These are phyloP conservation scores for Noctilio leporinus DNA, from an alignment of 2,113 vertebrate genomes.

Conservation along the genomic window DNA sequence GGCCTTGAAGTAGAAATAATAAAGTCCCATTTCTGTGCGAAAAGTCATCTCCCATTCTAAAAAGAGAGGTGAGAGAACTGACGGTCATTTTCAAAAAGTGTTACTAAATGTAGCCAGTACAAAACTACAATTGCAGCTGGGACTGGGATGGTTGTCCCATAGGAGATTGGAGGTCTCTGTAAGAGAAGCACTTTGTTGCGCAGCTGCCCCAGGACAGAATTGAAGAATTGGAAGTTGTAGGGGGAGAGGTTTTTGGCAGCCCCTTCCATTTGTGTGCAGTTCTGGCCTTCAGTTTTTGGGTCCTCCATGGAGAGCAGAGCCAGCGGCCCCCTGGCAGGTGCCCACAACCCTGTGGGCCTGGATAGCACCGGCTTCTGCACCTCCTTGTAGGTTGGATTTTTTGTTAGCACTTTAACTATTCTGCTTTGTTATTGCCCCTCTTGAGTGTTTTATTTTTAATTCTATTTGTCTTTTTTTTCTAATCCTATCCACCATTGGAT, in stretches of 20 bases:
- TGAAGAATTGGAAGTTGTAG: not conserved
- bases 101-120: slow-evolving; percentile 83
- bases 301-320: not conserved
- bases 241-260: fast-evolving
- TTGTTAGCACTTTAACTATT: not conserved
- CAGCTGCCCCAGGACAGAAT: not conserved
- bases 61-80: slow-evolving; percentile 97
- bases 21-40: slow-evolving; percentile 98
- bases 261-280: not conserved
- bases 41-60: slow-evolving; percentile 98
- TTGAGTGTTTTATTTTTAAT: not conserved
- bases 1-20: too few relatives aligned
- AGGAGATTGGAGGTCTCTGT: not conserved
- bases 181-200: not conserved
- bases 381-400: too few relatives aligned
- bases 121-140: too few relatives aligned
- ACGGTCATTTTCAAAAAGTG: slow-evolving; percentile 96
- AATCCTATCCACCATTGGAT: too few relatives aligned
- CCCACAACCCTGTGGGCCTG: slow-evolving; percentile 7
- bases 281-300: not conserved
- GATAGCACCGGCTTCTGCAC: slow-evolving; percentile 10
- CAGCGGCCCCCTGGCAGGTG: slow-evolving; percentile 2
- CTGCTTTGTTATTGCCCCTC: not conserved
- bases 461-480: too few relatives aligned
- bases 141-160: not conserved